Evolutionary conservation across 2,888 invertebrate species (phyloP), one percentile per base, ranked within the genome.

Genomic region (Ormyrus labotus): DNA sequence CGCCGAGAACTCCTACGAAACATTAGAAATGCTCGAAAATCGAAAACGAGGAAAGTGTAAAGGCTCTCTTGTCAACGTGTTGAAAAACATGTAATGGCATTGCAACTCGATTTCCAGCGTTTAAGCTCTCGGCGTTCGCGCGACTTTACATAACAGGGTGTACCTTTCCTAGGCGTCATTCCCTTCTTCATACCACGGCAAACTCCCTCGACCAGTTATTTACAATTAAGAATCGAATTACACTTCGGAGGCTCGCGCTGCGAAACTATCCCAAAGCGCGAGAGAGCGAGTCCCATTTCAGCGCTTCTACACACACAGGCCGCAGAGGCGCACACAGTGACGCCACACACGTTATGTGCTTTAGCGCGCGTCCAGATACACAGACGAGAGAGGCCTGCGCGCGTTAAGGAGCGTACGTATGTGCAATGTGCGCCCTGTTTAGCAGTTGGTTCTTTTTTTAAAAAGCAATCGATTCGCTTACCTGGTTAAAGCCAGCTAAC

Each of bases 401-500:
- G 79, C 69, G 64, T 79, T 48, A 73, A 68, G 78, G 72, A 68
- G 78, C 78, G 68, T 78, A 34, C 78, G n/a, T 75, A 68, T 69
- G 76, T 13, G 10, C 50, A 34, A 10, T 61, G 55, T 10, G 34
- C 34, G 34, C 34, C 34, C 34, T 3, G 34, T 34, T 34, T 34
- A 34, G 34, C 3, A 34, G 34, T 34, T 34, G 3, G 34, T 34
- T 34, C 34, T 34, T 4, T 34, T 34, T 34, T 34, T 34, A 34
- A 34, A 34, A 34, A 34, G 34, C 34, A 34, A 34, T 34, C 34
- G 34, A 34, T 34, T 13, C 34, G 8, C 58, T 57, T n/a, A 78
- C 81, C 78, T 81, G 81, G 50, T 81, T 77, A 8, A 81, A 78
- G 3, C 78, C 60, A 4, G 81, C 70, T 7, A 81, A 72, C 48